Base-by-base conservation (phyloP, 2,113 vertebrate genomes). In the Nannospalax galili region DNA sequence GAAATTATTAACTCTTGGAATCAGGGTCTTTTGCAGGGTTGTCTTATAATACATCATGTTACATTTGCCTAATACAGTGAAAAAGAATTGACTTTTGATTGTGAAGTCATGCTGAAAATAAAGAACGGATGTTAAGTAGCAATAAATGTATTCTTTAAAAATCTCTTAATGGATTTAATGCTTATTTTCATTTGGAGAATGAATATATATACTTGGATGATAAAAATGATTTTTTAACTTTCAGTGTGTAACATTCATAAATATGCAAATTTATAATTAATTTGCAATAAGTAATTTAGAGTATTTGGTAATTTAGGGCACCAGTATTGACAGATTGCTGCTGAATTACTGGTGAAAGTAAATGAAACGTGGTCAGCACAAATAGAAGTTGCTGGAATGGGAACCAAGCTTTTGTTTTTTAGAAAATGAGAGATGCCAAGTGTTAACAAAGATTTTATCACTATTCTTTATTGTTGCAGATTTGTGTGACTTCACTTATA, bases 321-420 rank as follows among this genome's bases (percentile, higher is more conserved):
- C 77, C 80, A 52, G 56, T 95, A 96, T 95, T 95, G 95, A 97
- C 91, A 97, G 95, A 95, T 97, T 98, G 80, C 64, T 95, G 42
- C 67, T 93, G 97, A 96, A 97, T 94, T 37, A 5, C 17, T 97
- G 84, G 78, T 84, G 89, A 92, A 97, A 96, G 95, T 58, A 95
- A 94, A 94, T 48, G 96, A 58, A 77, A n/a, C 4, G 3, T 90
- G 95, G 88, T 64, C 56, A 90, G 16, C 52, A 95, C 60, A 32
- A 78, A 96, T 91, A 93, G 62, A n/a, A 90, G 74, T 75, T 93
- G 93, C 72, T 79, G 6, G 30, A 93, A 89, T 10, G 78, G 4
- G 22, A 93, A 94, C 95, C 60, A 69, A 96, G n/a, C 79, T 92
- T 97, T 94, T 93, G 10, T 81, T 72, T 94, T 79, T 75, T 48